Base-by-base conservation (phyloP, 2,113 vertebrate genomes). In the Gymnobelideus leadbeateri region DNA sequence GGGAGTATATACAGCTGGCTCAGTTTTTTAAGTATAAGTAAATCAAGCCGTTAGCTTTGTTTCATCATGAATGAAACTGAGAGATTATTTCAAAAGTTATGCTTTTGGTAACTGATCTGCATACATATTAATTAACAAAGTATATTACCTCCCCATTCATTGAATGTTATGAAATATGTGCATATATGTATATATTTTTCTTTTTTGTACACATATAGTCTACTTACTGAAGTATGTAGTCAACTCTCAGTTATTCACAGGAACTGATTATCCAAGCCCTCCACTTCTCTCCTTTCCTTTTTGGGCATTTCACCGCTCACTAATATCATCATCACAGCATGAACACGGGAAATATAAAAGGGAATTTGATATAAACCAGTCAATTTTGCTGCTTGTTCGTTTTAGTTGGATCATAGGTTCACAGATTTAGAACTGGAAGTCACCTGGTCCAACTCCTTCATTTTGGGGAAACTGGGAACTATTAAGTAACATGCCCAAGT, bases 61-160 rank as follows among this genome's bases (percentile, higher is more conserved):
- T 90, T 95, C 0, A 68, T 51, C 84, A 95, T 92, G 93, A 95
- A 97, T 92, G 94, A 97, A 96, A 94, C 49, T 50, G 50, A 91
- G 50, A 77, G 68, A 90, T 84, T 84, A 90, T 57, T 61, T 95
- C 84, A 91, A 92, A 96, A 91, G 68, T 24, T 94, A 43, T 51
- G 89, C 51, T 84, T 77, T 61, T 47, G 89, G 51, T 57, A 90
- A 12, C 23, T 89, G 61, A n/a, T 51, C 89, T 90, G 8, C 93
- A 51, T 52, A 68, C 5, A 91, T 68, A 94, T 93, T 91, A 94
- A 96, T n/a, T 52, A 96, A 91, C 47, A 92, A 93, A 84, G 10
- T 28, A 61, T 89, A 94, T 50, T 90, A 46, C 8, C 51, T 55
- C 91, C 49, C 11, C 9, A 51, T 90, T 84, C 23, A 46, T 92